Evolutionary conservation across 2,888 invertebrate genomes (phyloP).

Genomic region (Cheilosia vulpina): DNA sequence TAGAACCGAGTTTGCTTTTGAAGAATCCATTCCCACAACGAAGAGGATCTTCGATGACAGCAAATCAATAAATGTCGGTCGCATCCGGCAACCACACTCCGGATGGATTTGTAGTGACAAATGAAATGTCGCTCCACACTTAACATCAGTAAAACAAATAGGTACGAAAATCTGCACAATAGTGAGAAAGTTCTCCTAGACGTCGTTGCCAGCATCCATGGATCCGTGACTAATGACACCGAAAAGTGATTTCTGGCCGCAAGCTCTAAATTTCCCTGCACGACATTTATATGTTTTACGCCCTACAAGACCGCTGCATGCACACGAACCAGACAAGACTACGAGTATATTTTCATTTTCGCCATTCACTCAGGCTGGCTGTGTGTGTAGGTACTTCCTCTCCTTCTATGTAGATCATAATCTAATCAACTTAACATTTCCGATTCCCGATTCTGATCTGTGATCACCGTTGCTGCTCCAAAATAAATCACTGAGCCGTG

Average conservation of each 20-base stretch:
- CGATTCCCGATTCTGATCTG: conserved; percentile 68
- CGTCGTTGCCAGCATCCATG: conserved; percentile 18
- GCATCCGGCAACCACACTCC: not conserved
- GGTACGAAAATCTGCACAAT: conserved; percentile 16
- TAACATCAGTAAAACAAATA: too few species aligned
- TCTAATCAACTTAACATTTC: conserved; percentile 74
- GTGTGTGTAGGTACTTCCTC: conserved; percentile 34
- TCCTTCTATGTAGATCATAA: conserved; percentile 63
- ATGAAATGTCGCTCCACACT: not conserved
- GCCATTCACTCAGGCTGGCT: conserved; percentile 22
- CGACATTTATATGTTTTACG: conserved; percentile 59
- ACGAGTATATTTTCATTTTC: conserved; percentile 18
- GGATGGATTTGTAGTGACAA: not conserved
- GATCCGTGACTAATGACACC: conserved; percentile 67
- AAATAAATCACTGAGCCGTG: conserved; percentile 72
- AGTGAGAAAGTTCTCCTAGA: conserved; percentile 60
- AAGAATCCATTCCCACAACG: too few species aligned
- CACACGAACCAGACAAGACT: conserved; percentile 40
- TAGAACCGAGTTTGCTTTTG: not conserved
- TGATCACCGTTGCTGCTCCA: conserved; percentile 61
- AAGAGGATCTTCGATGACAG: not conserved
- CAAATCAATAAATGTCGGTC: not conserved
- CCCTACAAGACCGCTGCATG: conserved; percentile 7
- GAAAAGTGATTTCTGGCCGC: conserved; percentile 28
- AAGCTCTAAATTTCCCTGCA: conserved; percentile 57